Base-by-base conservation (phyloP, 2,888 invertebrate species). In the Trachelus troglodyta region DNA sequence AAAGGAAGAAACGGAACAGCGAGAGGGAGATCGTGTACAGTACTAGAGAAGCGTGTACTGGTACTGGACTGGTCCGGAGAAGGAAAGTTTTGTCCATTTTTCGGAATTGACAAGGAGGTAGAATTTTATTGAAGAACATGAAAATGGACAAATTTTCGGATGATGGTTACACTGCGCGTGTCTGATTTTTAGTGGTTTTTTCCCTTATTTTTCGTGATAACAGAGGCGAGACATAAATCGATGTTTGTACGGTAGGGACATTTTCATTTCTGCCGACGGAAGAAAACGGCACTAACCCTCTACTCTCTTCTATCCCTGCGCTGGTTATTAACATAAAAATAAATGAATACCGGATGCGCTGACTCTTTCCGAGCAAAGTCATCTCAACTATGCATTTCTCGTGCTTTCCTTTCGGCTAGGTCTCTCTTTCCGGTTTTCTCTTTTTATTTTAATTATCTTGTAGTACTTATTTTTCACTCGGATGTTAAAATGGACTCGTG, bases 261-360 rank as follows among this genome's bases (percentile, higher is more conserved):
- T 71, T 71, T 71, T 71, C 71, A 71, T 34, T 23, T 12, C 77
- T 30, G 77, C 74, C 74, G 12, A 37, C n/a, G 37, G 69, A 78
- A 71, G 35, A 56, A 78, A 68, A 78, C 34, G 71, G 75, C 71
- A 76, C 12, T 23, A 23, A 23, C 6, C 23, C 2, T 56, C 23
- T 56, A 6, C 56, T 23, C 56, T 56, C 23, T 56, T 23, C 23
- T 56, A 1, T 40, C 23, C 12, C 76, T 6, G 75, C 12, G 78
- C 11, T 56, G 78, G 78, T 78, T 76, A 78, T 78, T 76, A 78
- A 76, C 78, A 76, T 78, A 78, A 78, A 78, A 78, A 78, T 76
- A 78, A 78, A 78, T 68, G 78, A 78, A 73, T 73, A 40, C 73
- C 69, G 35, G 78, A 78, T 73, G 73, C 71, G 75, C 73, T 34